These are phyloP conservation scores for Hozukius guyotensis DNA, from an alignment of 2,797 vertebrate species.

Conservation along the genomic window DNA sequence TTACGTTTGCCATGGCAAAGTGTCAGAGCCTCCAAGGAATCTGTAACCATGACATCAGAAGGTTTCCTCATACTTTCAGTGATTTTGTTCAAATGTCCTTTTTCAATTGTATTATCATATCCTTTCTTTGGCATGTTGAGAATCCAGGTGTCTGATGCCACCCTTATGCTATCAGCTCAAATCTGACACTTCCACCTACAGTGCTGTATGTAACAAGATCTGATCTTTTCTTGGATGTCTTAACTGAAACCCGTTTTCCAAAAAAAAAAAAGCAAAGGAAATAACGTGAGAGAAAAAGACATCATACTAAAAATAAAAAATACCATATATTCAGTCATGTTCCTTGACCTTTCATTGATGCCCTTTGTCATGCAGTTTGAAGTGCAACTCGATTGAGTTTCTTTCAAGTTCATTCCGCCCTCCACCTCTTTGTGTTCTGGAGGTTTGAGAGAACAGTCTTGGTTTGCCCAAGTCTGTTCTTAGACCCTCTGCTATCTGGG, in stretches of 20 bases:
- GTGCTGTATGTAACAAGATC: conserved; percentile 17
- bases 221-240: conserved; percentile 14
- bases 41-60: conserved; percentile 46
- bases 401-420: conserved; percentile 32
- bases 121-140: conserved; percentile 11
- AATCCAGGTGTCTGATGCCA: conserved; percentile 19
- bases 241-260: conserved; percentile 1
- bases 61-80: conserved; percentile 14
- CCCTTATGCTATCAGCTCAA: conserved; percentile 12
- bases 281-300: background rate
- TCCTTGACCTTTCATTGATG: background rate
- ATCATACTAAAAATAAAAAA: conserved; percentile 3
- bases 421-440: conserved; percentile 30
- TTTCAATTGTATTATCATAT: conserved; percentile 20
- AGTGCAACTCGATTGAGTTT: conserved; percentile 44
- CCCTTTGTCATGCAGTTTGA: conserved; percentile 21
- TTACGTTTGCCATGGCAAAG: conserved; percentile 9
- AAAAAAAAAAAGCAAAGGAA: background rate
- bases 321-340: background rate
- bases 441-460: conserved; percentile 48
- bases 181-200: conserved; percentile 26
- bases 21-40: conserved; percentile 24
- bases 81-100: conserved; percentile 15
- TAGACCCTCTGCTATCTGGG: conserved; percentile 74
- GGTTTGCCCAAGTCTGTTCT: conserved; percentile 65